A percentile compares a stretch with the other conserved stretches of the same genome.
Conservation (phyloP, 2,888 invertebrate species). For the Siphonodentalium dalli region DNA sequence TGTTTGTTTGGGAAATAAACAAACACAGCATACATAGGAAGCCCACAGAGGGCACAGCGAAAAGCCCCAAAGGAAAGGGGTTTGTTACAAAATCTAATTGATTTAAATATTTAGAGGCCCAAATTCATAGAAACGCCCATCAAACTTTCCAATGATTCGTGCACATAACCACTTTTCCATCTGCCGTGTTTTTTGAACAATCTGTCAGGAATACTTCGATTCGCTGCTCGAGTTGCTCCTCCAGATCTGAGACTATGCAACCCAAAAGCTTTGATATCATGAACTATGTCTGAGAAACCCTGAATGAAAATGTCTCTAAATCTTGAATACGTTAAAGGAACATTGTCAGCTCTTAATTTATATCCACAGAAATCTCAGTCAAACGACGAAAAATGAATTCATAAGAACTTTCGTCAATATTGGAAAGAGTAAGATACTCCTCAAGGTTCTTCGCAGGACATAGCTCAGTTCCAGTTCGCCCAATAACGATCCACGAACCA, state of each 20-base stretch:
- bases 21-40: no score
- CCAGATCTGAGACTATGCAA: constrained; percentile 17
- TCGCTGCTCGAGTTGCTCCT: constrained; percentile 18
- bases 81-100: no score
- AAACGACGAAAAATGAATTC: constrained; percentile 7
- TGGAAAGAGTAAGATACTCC: constrained; percentile 11
- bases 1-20: no score
- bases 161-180: constrained; percentile 20
- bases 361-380: constrained; percentile 1
- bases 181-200: constrained; percentile 22
- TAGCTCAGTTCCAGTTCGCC: constrained; percentile 10
- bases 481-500: constrained; percentile 18
- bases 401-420: constrained; percentile 4
- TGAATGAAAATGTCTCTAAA: constrained; percentile 9
- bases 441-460: constrained; percentile 17
- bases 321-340: constrained; percentile 16
- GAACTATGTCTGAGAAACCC: constrained; percentile 11
- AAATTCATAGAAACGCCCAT: no score
- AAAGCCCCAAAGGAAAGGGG: no score
- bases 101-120: no score
- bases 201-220: constrained; percentile 18
- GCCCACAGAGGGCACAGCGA: no score
- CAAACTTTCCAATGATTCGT: no score
- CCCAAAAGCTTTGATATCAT: constrained; percentile 10
- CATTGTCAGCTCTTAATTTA: constrained; percentile 1